Evolutionary conservation across 1,140 invertebrate species (phyloP).

Genomic region (Tetragonula clypearis): DNA sequence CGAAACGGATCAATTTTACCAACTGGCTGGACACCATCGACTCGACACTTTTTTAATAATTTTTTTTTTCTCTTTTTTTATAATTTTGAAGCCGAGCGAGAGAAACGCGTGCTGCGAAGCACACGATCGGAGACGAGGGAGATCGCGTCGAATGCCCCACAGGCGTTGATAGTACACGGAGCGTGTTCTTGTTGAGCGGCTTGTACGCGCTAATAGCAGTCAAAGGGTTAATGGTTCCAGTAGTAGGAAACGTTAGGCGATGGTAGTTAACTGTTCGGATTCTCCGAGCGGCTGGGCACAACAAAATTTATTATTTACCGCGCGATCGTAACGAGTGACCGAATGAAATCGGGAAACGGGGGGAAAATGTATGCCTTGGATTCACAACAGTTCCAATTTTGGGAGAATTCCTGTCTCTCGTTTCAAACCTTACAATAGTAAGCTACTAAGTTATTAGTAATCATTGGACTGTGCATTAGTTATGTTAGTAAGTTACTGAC

Average conservation of each 20-base stretch:
- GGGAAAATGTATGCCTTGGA: too few species aligned
- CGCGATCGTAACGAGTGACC: too few species aligned
- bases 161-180: not conserved
- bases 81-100: not conserved
- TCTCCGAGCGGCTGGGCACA: too few species aligned
- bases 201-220: constrained; percentile 1
- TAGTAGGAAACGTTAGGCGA: not conserved
- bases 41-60: not conserved
- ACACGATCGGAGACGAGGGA: not conserved
- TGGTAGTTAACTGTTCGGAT: not conserved
- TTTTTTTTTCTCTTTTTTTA: not conserved
- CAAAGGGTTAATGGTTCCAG: constrained; percentile 13
- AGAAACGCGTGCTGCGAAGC: too few species aligned
- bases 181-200: not conserved
- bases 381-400: too few species aligned
- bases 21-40: not conserved
- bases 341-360: too few species aligned
- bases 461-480: too few species aligned
- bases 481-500: too few species aligned
- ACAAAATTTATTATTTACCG: too few species aligned
- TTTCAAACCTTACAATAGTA: too few species aligned
- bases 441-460: too few species aligned
- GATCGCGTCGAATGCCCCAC: not conserved
- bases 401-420: too few species aligned
- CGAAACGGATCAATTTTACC: not conserved